Evolutionary conservation across 2,113 vertebrate genomes (phyloP).

Genomic region (Protomyctophum bolini): DNA sequence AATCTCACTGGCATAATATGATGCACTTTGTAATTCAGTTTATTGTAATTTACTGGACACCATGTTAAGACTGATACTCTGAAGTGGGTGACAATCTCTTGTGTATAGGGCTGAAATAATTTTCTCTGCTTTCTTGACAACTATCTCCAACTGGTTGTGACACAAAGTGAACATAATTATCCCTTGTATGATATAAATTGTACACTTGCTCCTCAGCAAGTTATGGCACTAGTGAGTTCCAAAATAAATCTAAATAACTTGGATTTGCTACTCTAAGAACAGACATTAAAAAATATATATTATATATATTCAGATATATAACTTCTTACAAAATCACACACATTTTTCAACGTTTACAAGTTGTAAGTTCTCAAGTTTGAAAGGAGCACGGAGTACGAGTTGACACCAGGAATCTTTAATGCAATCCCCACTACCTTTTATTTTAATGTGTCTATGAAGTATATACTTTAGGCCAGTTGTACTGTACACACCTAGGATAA

Average conservation of each 20-base stretch:
- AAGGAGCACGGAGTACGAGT: background rate
- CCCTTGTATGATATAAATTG: background rate
- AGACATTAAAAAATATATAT: background rate
- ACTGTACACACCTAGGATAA: conserved; percentile 37
- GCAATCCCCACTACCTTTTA: conserved; percentile 19
- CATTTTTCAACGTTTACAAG: no score
- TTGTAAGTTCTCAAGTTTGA: no score
- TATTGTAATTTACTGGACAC: conserved; percentile 25
- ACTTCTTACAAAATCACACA: background rate
- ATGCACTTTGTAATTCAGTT: conserved; percentile 38
- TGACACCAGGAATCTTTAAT: conserved; percentile 17
- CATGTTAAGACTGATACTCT: conserved; percentile 6
- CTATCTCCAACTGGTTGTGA: background rate
- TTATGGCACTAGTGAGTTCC: background rate
- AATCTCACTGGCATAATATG: conserved; percentile 23
- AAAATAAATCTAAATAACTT: no score
- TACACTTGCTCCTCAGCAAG: background rate
- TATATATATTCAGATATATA: background rate
- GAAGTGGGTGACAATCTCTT: conserved; percentile 52
- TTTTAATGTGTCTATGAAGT: conserved; percentile 16
- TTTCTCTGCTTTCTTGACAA: conserved; percentile 20
- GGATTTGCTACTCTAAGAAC: no score
- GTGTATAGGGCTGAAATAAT: conserved; percentile 10
- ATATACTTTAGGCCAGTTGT: conserved; percentile 10
- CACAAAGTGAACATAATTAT: background rate